phyloP scores from a whole-genome alignment of 2,888 invertebrate genomes.

The Epicampocera succincta region DNA sequence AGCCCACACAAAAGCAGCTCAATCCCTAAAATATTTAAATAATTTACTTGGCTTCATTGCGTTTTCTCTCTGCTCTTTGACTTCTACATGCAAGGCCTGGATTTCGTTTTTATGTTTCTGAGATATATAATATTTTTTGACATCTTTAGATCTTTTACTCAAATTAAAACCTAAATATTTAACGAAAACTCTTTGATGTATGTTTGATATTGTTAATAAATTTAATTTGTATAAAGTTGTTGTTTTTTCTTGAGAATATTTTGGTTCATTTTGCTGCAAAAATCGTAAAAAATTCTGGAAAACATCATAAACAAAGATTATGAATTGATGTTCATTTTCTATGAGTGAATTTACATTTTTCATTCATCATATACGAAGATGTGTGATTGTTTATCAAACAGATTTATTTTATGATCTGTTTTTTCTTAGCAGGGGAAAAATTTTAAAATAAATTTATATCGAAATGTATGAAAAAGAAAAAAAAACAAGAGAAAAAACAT shows the following conservation, averaged over 20 bases:
- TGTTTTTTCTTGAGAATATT: conserved; percentile 10
- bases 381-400: conserved; percentile 23
- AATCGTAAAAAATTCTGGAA: conserved; percentile 14
- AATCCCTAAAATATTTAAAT: too few relatives aligned
- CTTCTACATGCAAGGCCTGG: too few relatives aligned
- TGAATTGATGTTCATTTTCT: conserved; percentile 14
- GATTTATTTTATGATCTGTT: conserved; percentile 41
- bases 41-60: too few relatives aligned
- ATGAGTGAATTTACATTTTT: neutral
- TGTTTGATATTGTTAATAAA: conserved; percentile 40
- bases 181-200: conserved; percentile 2
- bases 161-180: conserved; percentile 10
- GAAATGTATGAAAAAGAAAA: neutral
- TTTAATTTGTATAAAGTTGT: conserved; percentile 25
- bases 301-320: conserved; percentile 29
- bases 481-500: neutral
- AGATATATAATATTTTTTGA: too few relatives aligned
- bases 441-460: neutral
- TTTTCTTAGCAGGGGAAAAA: neutral
- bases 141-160: neutral
- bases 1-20: too few relatives aligned
- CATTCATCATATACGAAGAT: neutral
- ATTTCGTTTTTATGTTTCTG: too few relatives aligned
- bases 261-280: neutral
- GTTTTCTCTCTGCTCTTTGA: too few relatives aligned